These are phyloP conservation scores for Carduelis carduelis DNA, from an alignment of 2,797 vertebrate species.

Conservation along the genomic window DNA sequence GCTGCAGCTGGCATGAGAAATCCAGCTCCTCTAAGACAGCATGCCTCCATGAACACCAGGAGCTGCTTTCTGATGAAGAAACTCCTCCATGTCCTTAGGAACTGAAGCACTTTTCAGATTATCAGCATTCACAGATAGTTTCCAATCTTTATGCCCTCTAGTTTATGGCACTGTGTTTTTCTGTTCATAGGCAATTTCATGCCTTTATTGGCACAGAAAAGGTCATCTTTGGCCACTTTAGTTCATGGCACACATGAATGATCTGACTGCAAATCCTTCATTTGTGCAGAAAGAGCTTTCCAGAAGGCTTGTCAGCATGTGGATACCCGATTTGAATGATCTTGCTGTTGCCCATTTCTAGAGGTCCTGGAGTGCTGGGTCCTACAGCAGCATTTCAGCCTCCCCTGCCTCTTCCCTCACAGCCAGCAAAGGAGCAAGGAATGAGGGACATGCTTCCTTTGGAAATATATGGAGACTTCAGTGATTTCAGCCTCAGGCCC, in stretches of 20 bases:
- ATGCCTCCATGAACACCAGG: not conserved
- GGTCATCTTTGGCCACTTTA: not conserved
- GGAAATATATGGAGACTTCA: not conserved
- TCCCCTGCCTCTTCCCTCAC: not conserved
- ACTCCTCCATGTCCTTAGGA: not conserved
- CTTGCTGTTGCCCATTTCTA: not conserved
- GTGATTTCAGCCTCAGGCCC: not conserved
- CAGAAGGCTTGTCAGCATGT: not conserved
- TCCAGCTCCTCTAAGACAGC: not conserved
- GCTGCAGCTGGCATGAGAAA: not conserved
- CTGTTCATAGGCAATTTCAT: not conserved
- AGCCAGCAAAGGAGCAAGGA: not conserved
- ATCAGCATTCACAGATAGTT: not conserved
- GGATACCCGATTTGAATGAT: not conserved
- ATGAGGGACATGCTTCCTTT: not conserved
- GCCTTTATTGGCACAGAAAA: not conserved
- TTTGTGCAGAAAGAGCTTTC: not conserved
- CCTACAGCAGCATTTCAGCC: not conserved
- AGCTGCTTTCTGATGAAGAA: not conserved
- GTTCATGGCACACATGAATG: not conserved
- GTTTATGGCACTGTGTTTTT: not conserved
- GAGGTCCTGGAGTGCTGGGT: not conserved
- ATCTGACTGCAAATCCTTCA: not conserved
- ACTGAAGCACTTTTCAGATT: not conserved
- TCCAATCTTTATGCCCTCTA: not conserved